These are phyloP conservation scores for Galleria mellonella DNA, from an alignment of 1,140 invertebrate genomes.

Conservation along the genomic window DNA sequence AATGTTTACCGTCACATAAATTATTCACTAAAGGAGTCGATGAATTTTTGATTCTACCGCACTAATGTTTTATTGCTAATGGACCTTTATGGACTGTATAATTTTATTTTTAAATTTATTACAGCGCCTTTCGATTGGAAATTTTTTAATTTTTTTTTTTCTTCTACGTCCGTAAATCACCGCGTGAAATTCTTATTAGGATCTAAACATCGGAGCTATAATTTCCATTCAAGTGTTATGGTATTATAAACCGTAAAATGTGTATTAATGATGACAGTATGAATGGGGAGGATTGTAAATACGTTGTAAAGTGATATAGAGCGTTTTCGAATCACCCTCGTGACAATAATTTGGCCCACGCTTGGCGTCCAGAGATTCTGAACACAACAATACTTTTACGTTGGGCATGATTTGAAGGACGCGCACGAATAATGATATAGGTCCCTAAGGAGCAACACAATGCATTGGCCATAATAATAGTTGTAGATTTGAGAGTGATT, in stretches of 20 bases:
- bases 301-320: constrained; percentile 66
- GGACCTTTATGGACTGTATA: constrained; percentile 41
- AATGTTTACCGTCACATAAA: constrained; percentile 69
- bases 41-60: constrained; percentile 47
- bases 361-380: constrained; percentile 25
- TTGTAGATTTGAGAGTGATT: constrained; percentile 72
- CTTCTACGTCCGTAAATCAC: constrained; percentile 40
- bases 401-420: constrained; percentile 56
- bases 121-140: constrained; percentile 25
- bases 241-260: constrained; percentile 29
- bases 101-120: constrained; percentile 53
- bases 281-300: constrained; percentile 43
- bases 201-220: constrained; percentile 15
- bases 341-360: constrained; percentile 58
- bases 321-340: constrained; percentile 55
- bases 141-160: constrained; percentile 38
- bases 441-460: constrained; percentile 65
- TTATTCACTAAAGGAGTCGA: constrained; percentile 62
- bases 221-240: constrained; percentile 23
- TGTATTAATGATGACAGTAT: constrained; percentile 28
- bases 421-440: constrained; percentile 61
- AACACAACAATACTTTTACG: constrained; percentile 45
- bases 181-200: constrained; percentile 21
- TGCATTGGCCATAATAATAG: constrained; percentile 66
- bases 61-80: constrained; percentile 59